Conservation (phyloP, 2,797 vertebrate species). For the Pseudotriccus pelzelni region DNA sequence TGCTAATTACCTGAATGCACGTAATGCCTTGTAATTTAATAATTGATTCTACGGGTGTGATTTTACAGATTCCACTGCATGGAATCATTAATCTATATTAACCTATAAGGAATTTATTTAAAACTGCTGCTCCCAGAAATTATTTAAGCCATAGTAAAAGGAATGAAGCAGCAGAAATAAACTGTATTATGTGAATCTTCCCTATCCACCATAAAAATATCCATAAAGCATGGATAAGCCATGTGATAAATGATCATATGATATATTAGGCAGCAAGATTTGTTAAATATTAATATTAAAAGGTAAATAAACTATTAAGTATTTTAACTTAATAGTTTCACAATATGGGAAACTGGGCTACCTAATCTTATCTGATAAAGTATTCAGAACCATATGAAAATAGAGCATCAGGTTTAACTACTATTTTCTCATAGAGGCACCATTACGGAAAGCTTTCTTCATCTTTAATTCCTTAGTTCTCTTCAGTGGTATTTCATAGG, state of each 20-base stretch:
- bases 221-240: not conserved
- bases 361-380: not conserved
- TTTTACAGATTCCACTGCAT: slow-evolving; percentile 33
- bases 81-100: not conserved
- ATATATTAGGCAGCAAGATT: not conserved
- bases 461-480: not conserved
- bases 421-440: not conserved
- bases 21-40: slow-evolving; percentile 43
- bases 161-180: not conserved
- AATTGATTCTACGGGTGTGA: slow-evolving; percentile 21
- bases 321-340: not conserved
- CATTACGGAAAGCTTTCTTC: not conserved
- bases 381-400: not conserved
- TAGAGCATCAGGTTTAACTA: not conserved
- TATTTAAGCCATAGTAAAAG: not conserved
- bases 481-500: not conserved
- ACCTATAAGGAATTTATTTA: slow-evolving; percentile 5
- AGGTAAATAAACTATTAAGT: not conserved
- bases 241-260: not conserved
- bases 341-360: not conserved
- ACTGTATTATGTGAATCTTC: not conserved
- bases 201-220: not conserved
- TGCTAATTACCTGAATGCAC: slow-evolving; percentile 31
- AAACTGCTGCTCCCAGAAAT: slow-evolving; percentile 31
- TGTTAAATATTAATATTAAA: not conserved